Evolutionary conservation across 2,113 vertebrate genomes (phyloP).

Genomic region (Cranoglanis bouderius): DNA sequence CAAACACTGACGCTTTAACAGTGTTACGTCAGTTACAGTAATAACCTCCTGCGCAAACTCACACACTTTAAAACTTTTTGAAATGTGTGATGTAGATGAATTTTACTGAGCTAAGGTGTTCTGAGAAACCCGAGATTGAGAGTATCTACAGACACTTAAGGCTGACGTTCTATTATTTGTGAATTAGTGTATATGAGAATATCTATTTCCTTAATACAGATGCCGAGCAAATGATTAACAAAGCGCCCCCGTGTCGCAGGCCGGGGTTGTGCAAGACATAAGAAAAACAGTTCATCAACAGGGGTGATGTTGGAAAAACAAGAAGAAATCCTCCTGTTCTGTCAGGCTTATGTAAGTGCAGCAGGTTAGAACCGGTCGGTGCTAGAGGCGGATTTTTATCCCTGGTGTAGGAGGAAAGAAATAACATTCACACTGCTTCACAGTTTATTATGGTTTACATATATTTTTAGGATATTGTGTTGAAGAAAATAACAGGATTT

Average conservation of each 20-base stretch:
- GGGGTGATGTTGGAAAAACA: conserved; percentile 42
- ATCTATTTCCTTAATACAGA: not conserved
- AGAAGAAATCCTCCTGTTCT: not conserved
- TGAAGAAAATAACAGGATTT: not conserved
- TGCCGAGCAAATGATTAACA: conserved; percentile 49
- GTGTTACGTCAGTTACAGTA: not conserved
- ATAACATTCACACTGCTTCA: not conserved
- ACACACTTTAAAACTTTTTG: not conserved
- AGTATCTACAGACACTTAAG: no score
- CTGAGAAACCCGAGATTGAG: not conserved
- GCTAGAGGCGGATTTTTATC: not conserved
- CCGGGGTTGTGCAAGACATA: conserved; percentile 45
- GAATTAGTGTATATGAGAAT: not conserved
- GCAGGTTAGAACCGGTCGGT: not conserved
- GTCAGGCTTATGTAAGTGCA: not conserved
- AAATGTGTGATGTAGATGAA: not conserved
- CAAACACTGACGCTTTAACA: conserved; percentile 16
- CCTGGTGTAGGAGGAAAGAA: not conserved
- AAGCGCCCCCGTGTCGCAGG: not conserved
- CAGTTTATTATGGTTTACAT: not conserved
- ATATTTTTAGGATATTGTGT: not conserved
- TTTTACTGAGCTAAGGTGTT: not conserved
- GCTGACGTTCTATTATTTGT: no score
- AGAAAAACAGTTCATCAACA: conserved; percentile 21
- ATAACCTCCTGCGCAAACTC: not conserved